A percentile compares a stretch with the other conserved stretches of the same genome.
Conservation (phyloP, 2,797 vertebrate genomes). For the Trematocara caparti region DNA sequence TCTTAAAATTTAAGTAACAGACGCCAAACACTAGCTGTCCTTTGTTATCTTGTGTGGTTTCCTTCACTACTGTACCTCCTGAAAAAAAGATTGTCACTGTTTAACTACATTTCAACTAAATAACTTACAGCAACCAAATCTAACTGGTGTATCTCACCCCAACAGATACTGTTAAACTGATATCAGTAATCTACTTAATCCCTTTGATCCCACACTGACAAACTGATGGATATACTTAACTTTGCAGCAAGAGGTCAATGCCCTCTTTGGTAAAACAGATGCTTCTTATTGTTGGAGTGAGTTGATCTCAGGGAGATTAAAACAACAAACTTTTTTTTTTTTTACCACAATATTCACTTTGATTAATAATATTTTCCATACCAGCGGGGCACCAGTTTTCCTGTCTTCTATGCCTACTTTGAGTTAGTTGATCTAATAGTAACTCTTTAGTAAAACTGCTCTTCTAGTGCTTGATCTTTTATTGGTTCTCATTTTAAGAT, state of each 20-base stretch:
- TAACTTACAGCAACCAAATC: conserved; percentile 20
- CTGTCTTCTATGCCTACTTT: not conserved
- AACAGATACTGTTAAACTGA: conserved; percentile 48
- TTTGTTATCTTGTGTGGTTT: not conserved
- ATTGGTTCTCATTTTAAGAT: not conserved
- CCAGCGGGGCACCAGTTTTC: not conserved
- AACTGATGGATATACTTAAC: conserved; percentile 33
- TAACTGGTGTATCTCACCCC: conserved; percentile 46
- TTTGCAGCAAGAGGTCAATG: conserved; percentile 26
- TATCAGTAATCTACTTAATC: conserved; percentile 54
- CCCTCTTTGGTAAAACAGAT: not conserved
- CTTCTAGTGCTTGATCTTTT: not conserved
- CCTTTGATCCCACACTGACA: conserved; percentile 45
- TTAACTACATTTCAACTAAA: not conserved
- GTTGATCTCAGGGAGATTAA: not conserved
- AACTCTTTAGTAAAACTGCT: not conserved
- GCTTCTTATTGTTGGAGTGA: not conserved
- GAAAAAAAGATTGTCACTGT: not conserved
- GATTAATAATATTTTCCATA: not conserved
- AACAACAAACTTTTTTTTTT: not conserved
- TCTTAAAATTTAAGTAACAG: not conserved
- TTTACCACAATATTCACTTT: not conserved
- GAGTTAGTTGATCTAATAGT: not conserved
- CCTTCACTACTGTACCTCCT: not conserved
- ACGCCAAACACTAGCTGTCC: not conserved